These are phyloP conservation scores for Yasuhikotakia modesta DNA, from an alignment of 2,797 vertebrate species.

Conservation along the genomic window DNA sequence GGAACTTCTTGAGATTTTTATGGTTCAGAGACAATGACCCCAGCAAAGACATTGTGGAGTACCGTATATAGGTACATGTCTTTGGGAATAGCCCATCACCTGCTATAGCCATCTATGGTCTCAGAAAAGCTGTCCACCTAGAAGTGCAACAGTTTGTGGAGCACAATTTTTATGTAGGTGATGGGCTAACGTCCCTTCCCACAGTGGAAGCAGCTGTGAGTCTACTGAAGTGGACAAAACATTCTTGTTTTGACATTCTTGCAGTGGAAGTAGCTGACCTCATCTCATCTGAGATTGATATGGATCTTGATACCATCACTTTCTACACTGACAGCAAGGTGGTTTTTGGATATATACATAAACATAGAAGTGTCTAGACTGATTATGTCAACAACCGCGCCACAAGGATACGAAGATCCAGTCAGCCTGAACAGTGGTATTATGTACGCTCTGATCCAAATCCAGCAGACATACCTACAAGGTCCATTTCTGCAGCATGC, in stretches of 20 bases:
- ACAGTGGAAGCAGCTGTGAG: background rate
- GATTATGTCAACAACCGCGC: constrained; percentile 23
- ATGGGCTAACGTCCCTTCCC: background rate
- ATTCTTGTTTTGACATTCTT: too few species aligned
- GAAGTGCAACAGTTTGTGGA: background rate
- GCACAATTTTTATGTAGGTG: background rate
- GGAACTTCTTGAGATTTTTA: background rate
- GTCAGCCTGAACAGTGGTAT: constrained; percentile 12
- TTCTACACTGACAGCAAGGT: constrained; percentile 36
- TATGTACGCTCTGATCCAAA: constrained; percentile 7
- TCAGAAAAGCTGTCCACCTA: background rate
- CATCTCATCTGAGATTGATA: constrained; percentile 31
- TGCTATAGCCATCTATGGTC: background rate
- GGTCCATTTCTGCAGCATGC: background rate
- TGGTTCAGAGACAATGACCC: background rate
- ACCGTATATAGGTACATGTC: background rate
- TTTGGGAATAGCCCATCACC: background rate
- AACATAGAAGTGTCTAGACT: background rate
- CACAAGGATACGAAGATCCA: constrained; percentile 1
- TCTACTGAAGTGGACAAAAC: background rate
- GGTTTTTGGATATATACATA: constrained; percentile 22
- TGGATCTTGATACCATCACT: background rate
- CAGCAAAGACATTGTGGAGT: background rate
- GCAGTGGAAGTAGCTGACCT: constrained; percentile 1
- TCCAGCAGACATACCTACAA: constrained; percentile 14